Evolutionary conservation across 2,888 invertebrate genomes (phyloP), one percentile per base, ranked within the genome.

Genomic region (Ypsolopha scabrella): DNA sequence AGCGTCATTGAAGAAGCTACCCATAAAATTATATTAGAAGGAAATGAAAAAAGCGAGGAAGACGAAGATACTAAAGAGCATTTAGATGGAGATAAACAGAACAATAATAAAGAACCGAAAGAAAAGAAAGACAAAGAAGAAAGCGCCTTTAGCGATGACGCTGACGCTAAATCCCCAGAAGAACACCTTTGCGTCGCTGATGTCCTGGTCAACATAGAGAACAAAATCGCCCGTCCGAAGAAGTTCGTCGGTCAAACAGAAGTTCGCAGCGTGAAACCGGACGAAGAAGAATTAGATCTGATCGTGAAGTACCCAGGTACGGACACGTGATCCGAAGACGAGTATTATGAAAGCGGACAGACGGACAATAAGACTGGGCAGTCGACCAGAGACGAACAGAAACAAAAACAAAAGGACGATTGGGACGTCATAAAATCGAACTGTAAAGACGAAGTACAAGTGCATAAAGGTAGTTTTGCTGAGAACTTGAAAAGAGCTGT

Each of bases 251-350:
- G 69, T 0, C 65, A 65, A 51, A 77, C 76, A 3, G 80, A 82
- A 63, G 71, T 77, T 7, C 70, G 80, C 44, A 64, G 63, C 48
- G 71, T 70, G 10, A 80, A 76, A 55, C 78, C 75, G 1, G 71
- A 67, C 41, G 80, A 86, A 41, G 87, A 85, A 54, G 87, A 87
- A 61, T 64, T 87, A 60, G 80, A 87, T 65, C 68, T 87, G 58
- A 86, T 87, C 52, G 82, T 81, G 45, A 87, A 80, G 58, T 87
- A 86, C 50, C 83, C 79, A 41, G 76, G 79, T 52, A 68, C 85
- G 64, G 85, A 86, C 67, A 87, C 87, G 80, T 87, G 87, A 87
- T 87, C 87, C 87, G 85, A 82, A 54, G 83, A 79, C 57, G 70
- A 72, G 53, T 50, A 62, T 48, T 69, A 64, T 51, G 70, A 66